Percentiles rank a stretch among this genome's conserved stretches.
phyloP scores from a whole-genome alignment of 2,113 vertebrate species.

The Arizona elegans region DNA sequence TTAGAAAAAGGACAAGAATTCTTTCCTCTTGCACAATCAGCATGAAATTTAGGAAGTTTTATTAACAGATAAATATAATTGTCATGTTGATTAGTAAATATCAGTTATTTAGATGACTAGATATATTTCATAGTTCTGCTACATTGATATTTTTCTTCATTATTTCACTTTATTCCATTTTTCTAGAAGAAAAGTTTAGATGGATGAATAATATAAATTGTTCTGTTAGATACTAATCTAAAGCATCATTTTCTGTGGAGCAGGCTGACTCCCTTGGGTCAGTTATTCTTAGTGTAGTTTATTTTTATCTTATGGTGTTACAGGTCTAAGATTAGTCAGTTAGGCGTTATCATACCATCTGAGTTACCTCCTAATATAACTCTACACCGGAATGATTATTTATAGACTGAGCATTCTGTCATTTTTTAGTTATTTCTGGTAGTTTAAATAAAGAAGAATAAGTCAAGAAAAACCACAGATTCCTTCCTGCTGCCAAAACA shows the following conservation, averaged over 20 bases:
- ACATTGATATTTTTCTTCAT: neutral
- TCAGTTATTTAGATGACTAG: neutral
- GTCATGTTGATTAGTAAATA: neutral
- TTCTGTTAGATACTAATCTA: constrained; percentile 56
- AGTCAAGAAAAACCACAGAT: constrained; percentile 78
- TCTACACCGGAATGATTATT: constrained; percentile 90
- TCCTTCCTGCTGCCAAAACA: constrained; percentile 81
- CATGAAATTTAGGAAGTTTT: neutral
- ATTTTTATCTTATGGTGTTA: constrained; percentile 97
- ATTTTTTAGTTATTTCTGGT: constrained; percentile 86
- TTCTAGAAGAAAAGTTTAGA: neutral
- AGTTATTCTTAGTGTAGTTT: constrained; percentile 97
- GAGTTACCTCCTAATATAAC: constrained; percentile 92
- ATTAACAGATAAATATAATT: neutral
- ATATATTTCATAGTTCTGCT: neutral
- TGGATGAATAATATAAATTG: constrained; percentile 38
- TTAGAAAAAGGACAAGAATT: neutral
- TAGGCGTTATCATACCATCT: constrained; percentile 97
- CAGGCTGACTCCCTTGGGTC: constrained; percentile 93
- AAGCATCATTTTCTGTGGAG: constrained; percentile 61
- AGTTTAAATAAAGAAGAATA: constrained; percentile 78
- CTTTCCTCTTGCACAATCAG: neutral
- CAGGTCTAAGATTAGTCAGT: constrained; percentile 96
- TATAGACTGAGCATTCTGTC: constrained; percentile 86
- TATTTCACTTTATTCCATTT: neutral